These are phyloP conservation scores for Ardeotis arabs DNA, from an alignment of 2,113 vertebrate species.

Conservation along the genomic window DNA sequence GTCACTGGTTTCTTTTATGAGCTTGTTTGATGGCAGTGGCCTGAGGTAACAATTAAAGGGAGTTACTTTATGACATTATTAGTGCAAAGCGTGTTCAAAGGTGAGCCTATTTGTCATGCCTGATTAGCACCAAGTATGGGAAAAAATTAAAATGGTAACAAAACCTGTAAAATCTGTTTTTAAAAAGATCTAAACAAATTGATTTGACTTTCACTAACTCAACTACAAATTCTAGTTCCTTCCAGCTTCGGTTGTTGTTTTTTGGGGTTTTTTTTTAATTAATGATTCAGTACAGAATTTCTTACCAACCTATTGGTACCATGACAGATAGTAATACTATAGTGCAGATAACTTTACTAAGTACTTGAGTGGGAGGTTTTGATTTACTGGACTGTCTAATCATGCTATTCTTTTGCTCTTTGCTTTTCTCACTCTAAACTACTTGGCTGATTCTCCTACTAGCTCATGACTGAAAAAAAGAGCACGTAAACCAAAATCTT, in stretches of 20 bases:
- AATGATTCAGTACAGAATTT: background rate
- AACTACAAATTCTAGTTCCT: background rate
- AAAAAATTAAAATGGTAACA: conserved; percentile 64
- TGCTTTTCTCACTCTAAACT: background rate
- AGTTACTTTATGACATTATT: conserved; percentile 70
- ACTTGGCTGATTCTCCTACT: background rate
- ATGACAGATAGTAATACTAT: background rate
- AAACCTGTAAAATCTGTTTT: conserved; percentile 36
- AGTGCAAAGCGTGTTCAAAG: conserved; percentile 69
- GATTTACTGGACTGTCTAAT: background rate
- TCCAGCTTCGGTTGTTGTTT: background rate
- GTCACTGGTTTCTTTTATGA: conserved; percentile 69
- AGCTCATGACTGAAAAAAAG: background rate
- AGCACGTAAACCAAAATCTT: background rate
- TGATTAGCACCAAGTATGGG: conserved; percentile 68
- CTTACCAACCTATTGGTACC: background rate
- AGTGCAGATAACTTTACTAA: background rate
- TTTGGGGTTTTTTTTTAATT: background rate
- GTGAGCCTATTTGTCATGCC: conserved; percentile 73
- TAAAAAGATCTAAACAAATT: conserved; percentile 4
- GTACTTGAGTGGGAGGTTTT: background rate
- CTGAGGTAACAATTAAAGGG: conserved; percentile 73
- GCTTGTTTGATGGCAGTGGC: conserved; percentile 67
- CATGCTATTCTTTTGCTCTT: background rate
- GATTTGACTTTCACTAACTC: conserved; percentile 46